Evolutionary conservation across 2,113 vertebrate genomes (phyloP).

Genomic region (Elanoides forficatus): DNA sequence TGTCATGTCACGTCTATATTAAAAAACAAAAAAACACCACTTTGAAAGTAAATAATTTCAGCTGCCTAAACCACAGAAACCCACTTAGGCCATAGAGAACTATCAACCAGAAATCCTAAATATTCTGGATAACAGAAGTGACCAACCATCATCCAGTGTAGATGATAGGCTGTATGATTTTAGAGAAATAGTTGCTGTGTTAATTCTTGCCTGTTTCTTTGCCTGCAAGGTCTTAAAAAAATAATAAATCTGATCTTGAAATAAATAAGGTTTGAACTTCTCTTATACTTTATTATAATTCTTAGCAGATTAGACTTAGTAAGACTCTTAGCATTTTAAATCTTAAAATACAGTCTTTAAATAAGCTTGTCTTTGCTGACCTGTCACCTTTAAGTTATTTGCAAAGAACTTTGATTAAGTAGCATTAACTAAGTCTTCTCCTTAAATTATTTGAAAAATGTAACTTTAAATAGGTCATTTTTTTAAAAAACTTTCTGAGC

Average conservation of each 20-base stretch:
- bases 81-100: background rate
- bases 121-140: background rate
- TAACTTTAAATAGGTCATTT: conserved; percentile 64
- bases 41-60: background rate
- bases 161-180: background rate
- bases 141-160: background rate
- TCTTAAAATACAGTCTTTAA: conserved; percentile 64
- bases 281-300: conserved; percentile 69
- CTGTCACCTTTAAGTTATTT: conserved; percentile 71
- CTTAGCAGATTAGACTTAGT: conserved; percentile 63
- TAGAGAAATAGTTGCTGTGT: background rate
- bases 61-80: background rate
- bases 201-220: conserved; percentile 31
- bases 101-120: background rate
- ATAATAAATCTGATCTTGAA: conserved; percentile 55
- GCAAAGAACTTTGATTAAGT: conserved; percentile 63
- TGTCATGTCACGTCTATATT: background rate
- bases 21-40: background rate
- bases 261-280: conserved; percentile 67
- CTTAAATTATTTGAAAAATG: conserved; percentile 46
- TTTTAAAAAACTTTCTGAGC: background rate
- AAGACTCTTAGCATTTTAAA: conserved; percentile 69
- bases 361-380: conserved; percentile 72
- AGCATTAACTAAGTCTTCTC: conserved; percentile 60
- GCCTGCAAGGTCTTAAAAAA: conserved; percentile 3